Evolutionary conservation across 2,888 invertebrate genomes (phyloP).

Genomic region (Psylliodes chrysocephalus): DNA sequence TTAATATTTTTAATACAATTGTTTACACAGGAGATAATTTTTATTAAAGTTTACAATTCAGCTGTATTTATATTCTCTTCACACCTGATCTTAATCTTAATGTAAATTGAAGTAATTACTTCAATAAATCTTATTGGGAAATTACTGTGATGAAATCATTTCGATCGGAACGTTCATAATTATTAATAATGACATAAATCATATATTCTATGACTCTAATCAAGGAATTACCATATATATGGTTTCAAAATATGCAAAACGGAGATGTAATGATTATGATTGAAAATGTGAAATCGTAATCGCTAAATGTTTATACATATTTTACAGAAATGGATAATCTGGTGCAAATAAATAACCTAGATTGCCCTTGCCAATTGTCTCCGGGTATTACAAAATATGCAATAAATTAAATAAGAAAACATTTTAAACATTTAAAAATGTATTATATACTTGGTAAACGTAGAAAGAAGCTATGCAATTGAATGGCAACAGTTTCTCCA

Average conservation of each 20-base stretch:
- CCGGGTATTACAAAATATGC: not conserved
- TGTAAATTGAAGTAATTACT: not conserved
- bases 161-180: not conserved
- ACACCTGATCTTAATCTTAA: not conserved
- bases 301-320: not conserved
- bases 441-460: too few relatives aligned
- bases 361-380: not conserved
- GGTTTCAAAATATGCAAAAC: not conserved
- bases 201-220: not conserved
- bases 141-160: not conserved
- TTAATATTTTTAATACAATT: too few relatives aligned
- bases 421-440: too few relatives aligned
- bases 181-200: not conserved
- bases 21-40: too few relatives aligned
- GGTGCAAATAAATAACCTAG: not conserved
- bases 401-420: too few relatives aligned
- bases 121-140: not conserved
- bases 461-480: too few relatives aligned
- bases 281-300: not conserved
- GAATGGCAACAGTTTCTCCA: too few relatives aligned
- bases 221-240: not conserved
- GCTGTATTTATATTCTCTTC: not conserved
- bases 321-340: not conserved
- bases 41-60: too few relatives aligned
- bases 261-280: not conserved